Evolutionary conservation across 1,140 invertebrate species (phyloP).

Genomic region (Drosophila rufa): DNA sequence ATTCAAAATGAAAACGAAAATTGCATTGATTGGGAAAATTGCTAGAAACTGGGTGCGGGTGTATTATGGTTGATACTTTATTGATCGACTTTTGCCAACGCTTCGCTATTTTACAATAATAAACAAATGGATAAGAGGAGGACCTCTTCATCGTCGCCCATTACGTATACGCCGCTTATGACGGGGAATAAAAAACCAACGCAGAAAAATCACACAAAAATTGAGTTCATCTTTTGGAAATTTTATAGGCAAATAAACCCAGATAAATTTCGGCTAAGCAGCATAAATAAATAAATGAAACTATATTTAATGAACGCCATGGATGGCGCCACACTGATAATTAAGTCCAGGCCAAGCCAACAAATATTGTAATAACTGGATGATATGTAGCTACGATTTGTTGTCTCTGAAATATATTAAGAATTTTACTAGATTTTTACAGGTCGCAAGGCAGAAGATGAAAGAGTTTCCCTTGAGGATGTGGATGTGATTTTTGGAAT

Average conservation of each 20-base stretch:
- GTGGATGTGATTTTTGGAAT: background rate
- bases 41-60: slow-evolving; percentile 32
- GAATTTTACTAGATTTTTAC: slow-evolving; percentile 3
- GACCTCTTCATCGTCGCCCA: slow-evolving; percentile 39
- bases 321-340: slow-evolving; percentile 28
- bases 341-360: slow-evolving; percentile 18
- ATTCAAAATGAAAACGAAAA: slow-evolving; percentile 78
- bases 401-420: slow-evolving; percentile 5
- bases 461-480: background rate
- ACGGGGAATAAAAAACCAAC: background rate
- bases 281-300: slow-evolving; percentile 44
- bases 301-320: slow-evolving; percentile 43
- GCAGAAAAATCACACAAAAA: slow-evolving; percentile 18
- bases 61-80: slow-evolving; percentile 8
- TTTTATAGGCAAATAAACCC: slow-evolving; percentile 55
- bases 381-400: slow-evolving; percentile 28
- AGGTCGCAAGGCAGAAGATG: background rate
- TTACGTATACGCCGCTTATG: slow-evolving; percentile 73
- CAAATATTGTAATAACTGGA: slow-evolving; percentile 25
- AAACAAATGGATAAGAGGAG: slow-evolving; percentile 52
- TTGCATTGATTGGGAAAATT: slow-evolving; percentile 77
- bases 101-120: slow-evolving; percentile 45
- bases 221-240: slow-evolving; percentile 59
- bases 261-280: slow-evolving; percentile 25
- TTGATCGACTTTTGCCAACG: slow-evolving; percentile 41